Conservation (phyloP, 2,113 vertebrate species). For the Hemiscyllium ocellatum region DNA sequence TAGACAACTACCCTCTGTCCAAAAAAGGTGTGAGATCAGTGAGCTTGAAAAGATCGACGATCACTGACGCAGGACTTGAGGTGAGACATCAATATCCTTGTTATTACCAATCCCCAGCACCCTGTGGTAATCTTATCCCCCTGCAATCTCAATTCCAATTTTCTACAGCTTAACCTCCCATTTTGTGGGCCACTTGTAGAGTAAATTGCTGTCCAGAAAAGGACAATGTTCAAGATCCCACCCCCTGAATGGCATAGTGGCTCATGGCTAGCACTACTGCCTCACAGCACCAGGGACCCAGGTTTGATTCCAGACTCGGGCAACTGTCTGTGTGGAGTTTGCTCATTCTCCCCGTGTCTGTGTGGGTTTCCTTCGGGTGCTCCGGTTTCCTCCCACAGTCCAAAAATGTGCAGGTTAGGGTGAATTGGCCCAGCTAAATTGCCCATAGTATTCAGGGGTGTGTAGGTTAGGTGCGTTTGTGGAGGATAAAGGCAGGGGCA, state of each 20-base stretch:
- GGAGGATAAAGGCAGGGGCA: no score
- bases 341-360: no score
- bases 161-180: background rate
- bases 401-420: no score
- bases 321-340: no score
- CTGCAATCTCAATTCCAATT: background rate
- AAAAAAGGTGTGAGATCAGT: conserved; percentile 96
- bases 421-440: no score
- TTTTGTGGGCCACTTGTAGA: background rate
- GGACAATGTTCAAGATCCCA: background rate
- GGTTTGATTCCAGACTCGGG: no score
- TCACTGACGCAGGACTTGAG: conserved; percentile 93
- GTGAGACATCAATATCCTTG: conserved; percentile 53
- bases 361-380: no score
- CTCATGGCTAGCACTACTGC: no score
- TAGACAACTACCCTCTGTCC: conserved; percentile 95
- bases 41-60: conserved; percentile 95
- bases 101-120: background rate
- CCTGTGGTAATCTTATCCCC: background rate
- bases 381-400: no score
- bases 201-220: background rate
- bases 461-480: no score
- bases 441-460: no score
- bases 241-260: background rate
- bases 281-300: no score